Evolutionary conservation across 2,888 invertebrate species (phyloP).

Genomic region (Nematopogon swammerdamellus): DNA sequence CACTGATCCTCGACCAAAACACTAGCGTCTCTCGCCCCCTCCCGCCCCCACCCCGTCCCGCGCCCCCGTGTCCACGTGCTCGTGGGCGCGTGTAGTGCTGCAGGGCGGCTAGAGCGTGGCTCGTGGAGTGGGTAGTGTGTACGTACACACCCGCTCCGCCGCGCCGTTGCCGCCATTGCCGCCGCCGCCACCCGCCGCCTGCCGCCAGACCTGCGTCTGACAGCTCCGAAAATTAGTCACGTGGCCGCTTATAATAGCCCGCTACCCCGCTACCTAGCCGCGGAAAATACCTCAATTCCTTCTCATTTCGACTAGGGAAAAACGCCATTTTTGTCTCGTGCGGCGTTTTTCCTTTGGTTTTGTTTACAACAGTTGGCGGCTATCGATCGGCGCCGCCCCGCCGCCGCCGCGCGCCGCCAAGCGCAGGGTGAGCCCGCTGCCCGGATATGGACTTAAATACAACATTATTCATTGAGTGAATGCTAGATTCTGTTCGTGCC

Average conservation of each 20-base stretch:
- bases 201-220: slow-evolving; percentile 46
- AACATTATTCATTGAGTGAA: slow-evolving; percentile 34
- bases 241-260: slow-evolving; percentile 44
- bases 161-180: background rate
- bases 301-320: background rate
- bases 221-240: slow-evolving; percentile 54
- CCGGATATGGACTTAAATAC: slow-evolving; percentile 37
- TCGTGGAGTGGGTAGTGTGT: background rate
- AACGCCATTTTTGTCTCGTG: slow-evolving; percentile 33
- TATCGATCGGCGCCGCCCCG: slow-evolving; percentile 32
- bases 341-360: slow-evolving; percentile 26
- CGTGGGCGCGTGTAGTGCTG: background rate
- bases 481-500: slow-evolving; percentile 23
- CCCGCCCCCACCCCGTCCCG: background rate
- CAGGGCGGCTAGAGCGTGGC: background rate
- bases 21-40: no score
- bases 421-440: slow-evolving; percentile 2
- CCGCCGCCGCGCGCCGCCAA: background rate
- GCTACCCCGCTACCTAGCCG: slow-evolving; percentile 13
- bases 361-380: slow-evolving; percentile 50
- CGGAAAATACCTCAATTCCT: background rate
- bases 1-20: no score
- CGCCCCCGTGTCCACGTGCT: background rate
- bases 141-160: slow-evolving; percentile 3
- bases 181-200: slow-evolving; percentile 15